These are phyloP conservation scores for Thunnus thynnus DNA, from an alignment of 2,113 vertebrate species.

Conservation along the genomic window DNA sequence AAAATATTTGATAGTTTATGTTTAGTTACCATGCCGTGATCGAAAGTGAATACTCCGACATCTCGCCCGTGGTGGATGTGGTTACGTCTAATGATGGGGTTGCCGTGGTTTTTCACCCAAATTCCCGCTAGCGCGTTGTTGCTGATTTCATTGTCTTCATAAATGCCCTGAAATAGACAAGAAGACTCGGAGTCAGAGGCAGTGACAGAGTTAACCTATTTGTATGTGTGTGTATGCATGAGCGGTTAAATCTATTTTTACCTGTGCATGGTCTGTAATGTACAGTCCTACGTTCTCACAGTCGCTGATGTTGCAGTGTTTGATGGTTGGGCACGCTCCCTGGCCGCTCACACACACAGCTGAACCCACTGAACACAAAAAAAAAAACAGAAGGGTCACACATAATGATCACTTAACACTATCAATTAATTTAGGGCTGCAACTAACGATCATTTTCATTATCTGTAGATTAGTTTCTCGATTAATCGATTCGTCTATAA, in stretches of 20 bases:
- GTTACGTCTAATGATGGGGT: constrained; percentile 99
- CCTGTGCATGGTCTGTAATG: constrained; percentile 99
- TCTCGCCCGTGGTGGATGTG: constrained; percentile 99
- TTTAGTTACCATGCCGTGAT: constrained; percentile 97
- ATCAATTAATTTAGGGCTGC: background rate
- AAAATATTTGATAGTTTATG: no score
- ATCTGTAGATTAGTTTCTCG: no score
- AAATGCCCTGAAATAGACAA: constrained; percentile 90
- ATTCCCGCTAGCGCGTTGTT: constrained; percentile 99
- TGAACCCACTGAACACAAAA: constrained; percentile 91
- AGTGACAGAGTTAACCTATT: background rate
- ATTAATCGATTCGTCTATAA: no score
- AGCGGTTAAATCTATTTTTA: constrained; percentile 62
- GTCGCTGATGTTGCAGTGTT: constrained; percentile 99
- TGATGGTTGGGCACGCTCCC: constrained; percentile 98
- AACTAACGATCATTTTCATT: no score
- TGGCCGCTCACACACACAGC: constrained; percentile 99
- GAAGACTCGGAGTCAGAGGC: background rate
- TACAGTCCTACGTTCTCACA: constrained; percentile 99
- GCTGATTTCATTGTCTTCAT: constrained; percentile 99
- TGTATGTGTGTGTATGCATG: background rate
- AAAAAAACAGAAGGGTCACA: background rate
- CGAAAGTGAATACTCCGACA: constrained; percentile 98
- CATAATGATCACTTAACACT: background rate
- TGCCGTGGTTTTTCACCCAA: constrained; percentile 99